phyloP scores from a whole-genome alignment of 2,797 vertebrate species.

The Anisognathus igniventris region DNA sequence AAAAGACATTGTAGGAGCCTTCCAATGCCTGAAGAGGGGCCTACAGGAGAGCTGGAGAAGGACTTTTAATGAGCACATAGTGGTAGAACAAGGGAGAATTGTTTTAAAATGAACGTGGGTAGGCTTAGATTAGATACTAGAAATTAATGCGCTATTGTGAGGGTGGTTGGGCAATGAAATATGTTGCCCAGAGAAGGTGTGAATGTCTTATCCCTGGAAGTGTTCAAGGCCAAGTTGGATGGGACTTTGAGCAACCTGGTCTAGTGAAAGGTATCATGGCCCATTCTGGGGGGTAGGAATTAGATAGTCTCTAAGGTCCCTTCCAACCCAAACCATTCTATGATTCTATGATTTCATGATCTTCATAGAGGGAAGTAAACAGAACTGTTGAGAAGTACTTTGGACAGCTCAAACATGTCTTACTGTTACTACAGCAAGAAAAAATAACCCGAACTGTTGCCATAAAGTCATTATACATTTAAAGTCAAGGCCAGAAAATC shows the following conservation, averaged over 20 bases:
- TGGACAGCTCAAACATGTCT: neutral
- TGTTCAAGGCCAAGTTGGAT: neutral
- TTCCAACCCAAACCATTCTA: neutral
- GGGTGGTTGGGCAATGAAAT: neutral
- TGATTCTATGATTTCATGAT: neutral
- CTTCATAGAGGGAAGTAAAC: neutral
- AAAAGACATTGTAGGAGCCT: neutral
- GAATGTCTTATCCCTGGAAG: neutral
- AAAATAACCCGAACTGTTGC: neutral
- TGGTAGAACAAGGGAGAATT: neutral
- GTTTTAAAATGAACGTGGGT: neutral
- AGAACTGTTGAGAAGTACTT: neutral
- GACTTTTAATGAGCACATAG: neutral
- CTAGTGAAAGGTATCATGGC: neutral
- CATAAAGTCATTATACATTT: neutral
- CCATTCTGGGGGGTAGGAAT: rapidly evolving
- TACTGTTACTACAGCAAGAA: neutral
- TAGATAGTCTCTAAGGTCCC: neutral
- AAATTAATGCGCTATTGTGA: neutral
- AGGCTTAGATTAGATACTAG: neutral
- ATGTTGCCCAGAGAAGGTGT: neutral
- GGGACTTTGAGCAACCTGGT: neutral
- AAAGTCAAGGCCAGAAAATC: neutral
- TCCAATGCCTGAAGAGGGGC: neutral
- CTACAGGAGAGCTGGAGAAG: neutral